A percentile compares a stretch with the other conserved stretches of the same genome.
Evolutionary conservation across 2,888 invertebrate species (phyloP).

Genomic region (Dynastes grantii): DNA sequence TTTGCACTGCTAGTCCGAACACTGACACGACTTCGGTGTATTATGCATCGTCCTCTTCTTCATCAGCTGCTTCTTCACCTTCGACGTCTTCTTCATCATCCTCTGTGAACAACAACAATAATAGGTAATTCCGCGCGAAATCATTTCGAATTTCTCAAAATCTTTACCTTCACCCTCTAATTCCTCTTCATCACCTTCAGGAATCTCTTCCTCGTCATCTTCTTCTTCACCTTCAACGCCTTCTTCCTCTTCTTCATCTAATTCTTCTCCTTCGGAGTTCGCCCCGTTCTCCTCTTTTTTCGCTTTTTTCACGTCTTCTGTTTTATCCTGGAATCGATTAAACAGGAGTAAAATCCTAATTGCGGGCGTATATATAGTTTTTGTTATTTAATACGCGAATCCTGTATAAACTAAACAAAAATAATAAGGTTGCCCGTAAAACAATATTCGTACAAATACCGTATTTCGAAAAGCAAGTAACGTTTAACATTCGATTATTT

Average conservation of each 20-base stretch:
- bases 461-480: not conserved
- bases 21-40: conserved; percentile 58
- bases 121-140: conserved; percentile 37
- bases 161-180: conserved; percentile 69
- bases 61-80: conserved; percentile 69
- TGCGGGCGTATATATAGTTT: not conserved
- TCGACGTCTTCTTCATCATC: conserved; percentile 70
- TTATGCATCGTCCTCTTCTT: conserved; percentile 71
- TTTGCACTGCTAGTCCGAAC: conserved; percentile 58
- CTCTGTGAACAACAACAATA: conserved; percentile 61
- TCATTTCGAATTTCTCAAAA: conserved; percentile 6
- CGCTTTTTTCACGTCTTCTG: conserved; percentile 83
- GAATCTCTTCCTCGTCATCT: conserved; percentile 70
- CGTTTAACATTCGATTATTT: conserved; percentile 1
- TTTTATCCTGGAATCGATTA: conserved; percentile 76
- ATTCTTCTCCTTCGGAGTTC: conserved; percentile 75
- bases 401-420: not conserved
- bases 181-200: conserved; percentile 70
- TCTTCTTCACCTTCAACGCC: conserved; percentile 69
- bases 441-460: not conserved
- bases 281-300: conserved; percentile 87
- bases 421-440: not conserved
- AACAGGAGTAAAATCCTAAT: not conserved
- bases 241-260: conserved; percentile 78
- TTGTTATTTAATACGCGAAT: not conserved